phyloP scores from a whole-genome alignment of 2,888 invertebrate genomes.

The Lithophane leautieri region DNA sequence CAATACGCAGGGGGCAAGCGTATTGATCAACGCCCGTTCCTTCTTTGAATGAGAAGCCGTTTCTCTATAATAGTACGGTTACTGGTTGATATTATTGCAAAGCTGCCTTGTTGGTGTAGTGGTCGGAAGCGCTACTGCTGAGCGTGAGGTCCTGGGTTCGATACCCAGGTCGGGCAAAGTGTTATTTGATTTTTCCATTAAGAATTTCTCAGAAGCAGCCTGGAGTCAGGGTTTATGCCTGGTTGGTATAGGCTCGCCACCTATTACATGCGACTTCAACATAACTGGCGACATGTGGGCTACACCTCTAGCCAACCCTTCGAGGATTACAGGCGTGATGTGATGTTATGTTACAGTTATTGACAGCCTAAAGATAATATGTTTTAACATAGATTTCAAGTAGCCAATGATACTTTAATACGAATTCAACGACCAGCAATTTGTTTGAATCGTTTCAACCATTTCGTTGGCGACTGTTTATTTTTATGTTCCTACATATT shows the following conservation, averaged over 20 bases:
- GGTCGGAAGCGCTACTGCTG: not conserved
- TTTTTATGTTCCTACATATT: slow-evolving; percentile 40
- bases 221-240: not conserved
- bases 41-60: not conserved
- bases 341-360: not conserved
- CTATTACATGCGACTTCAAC: not conserved
- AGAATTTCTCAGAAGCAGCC: not conserved
- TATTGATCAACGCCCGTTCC: not conserved
- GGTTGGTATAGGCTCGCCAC: not conserved
- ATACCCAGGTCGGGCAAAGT: not conserved
- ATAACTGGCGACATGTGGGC: not conserved
- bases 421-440: slow-evolving; percentile 32
- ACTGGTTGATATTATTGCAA: not conserved
- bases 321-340: not conserved
- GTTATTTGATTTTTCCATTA: not conserved
- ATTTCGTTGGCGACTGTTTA: slow-evolving; percentile 22
- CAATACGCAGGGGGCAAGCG: not conserved
- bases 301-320: not conserved
- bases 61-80: not conserved
- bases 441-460: slow-evolving; percentile 33
- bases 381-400: slow-evolving; percentile 16
- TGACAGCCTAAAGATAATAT: not conserved
- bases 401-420: slow-evolving; percentile 36
- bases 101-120: not conserved
- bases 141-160: not conserved